Conservation (phyloP, 92 coral and sea anemone species). For the Paragorgia papillata region DNA sequence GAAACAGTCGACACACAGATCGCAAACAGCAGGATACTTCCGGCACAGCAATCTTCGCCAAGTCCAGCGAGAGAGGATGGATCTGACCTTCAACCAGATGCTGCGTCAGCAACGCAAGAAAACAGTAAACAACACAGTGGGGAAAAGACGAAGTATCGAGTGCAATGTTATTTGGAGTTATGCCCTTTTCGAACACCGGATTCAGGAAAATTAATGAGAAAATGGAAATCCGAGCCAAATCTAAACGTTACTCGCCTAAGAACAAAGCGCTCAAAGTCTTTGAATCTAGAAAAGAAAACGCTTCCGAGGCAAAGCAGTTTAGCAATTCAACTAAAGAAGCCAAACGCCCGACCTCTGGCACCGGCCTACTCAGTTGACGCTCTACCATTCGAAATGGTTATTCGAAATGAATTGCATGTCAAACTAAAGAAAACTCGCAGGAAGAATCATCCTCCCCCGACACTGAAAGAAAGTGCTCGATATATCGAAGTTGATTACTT, state of each 20-base stretch:
- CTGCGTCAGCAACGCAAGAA: too few relatives aligned
- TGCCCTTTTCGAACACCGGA: background rate
- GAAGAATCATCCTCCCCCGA: background rate
- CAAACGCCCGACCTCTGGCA: slow-evolving; percentile 12
- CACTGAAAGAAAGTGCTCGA: background rate
- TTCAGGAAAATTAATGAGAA: background rate
- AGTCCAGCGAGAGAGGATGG: too few relatives aligned
- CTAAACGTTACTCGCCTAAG: slow-evolving; percentile 14
- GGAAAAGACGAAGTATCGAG: slow-evolving; percentile 11
- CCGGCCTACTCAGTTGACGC: slow-evolving; percentile 23
- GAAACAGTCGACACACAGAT: background rate
- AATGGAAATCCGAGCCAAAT: slow-evolving; percentile 41
- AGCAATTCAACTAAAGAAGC: slow-evolving; percentile 24
- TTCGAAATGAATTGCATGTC: slow-evolving; percentile 21
- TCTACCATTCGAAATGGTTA: slow-evolving; percentile 29
- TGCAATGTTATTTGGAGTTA: slow-evolving; percentile 19
- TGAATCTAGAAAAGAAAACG: slow-evolving; percentile 17
- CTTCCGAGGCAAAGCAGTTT: slow-evolving; percentile 34
- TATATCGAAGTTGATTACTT: background rate
- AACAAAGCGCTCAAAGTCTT: slow-evolving; percentile 35
- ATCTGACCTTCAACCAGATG: too few relatives aligned
- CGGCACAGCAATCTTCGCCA: background rate
- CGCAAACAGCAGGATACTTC: background rate
- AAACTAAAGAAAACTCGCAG: slow-evolving; percentile 34
- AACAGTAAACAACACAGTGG: background rate